phyloP scores from a whole-genome alignment of 2,113 vertebrate species.

The Notarius quadriscutis region DNA sequence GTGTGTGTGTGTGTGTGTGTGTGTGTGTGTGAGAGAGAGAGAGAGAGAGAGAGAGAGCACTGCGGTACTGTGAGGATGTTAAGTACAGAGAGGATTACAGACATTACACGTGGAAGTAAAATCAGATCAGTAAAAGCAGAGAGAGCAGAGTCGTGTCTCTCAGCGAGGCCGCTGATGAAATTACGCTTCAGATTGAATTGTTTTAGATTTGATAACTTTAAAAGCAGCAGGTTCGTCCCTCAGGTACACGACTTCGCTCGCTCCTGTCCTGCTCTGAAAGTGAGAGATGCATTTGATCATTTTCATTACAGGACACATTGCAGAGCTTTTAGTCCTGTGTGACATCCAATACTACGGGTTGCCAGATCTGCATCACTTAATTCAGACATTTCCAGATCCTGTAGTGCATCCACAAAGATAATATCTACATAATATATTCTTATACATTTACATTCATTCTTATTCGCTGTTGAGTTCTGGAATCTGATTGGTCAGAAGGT shows the following conservation, averaged over 20 bases:
- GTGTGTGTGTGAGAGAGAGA: not conserved
- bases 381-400: not conserved
- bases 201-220: not conserved
- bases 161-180: not conserved
- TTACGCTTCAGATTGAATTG: constrained; percentile 7
- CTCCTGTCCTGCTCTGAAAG: not conserved
- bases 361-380: not conserved
- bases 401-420: not conserved
- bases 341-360: not conserved
- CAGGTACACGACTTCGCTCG: not conserved
- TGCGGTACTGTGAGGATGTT: not conserved
- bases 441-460: not conserved
- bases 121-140: constrained; percentile 5
- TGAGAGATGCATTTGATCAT: not conserved
- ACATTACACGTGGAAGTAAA: not conserved
- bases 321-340: not conserved
- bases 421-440: not conserved
- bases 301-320: not conserved
- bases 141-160: not conserved
- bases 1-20: not conserved
- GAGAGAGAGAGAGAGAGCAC: not conserved
- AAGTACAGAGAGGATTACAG: constrained; percentile 9
- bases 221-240: not conserved
- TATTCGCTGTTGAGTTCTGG: not conserved
- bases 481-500: not conserved